These are phyloP conservation scores for Lipophrys pholis DNA, from an alignment of 2,113 vertebrate species.

Conservation along the genomic window DNA sequence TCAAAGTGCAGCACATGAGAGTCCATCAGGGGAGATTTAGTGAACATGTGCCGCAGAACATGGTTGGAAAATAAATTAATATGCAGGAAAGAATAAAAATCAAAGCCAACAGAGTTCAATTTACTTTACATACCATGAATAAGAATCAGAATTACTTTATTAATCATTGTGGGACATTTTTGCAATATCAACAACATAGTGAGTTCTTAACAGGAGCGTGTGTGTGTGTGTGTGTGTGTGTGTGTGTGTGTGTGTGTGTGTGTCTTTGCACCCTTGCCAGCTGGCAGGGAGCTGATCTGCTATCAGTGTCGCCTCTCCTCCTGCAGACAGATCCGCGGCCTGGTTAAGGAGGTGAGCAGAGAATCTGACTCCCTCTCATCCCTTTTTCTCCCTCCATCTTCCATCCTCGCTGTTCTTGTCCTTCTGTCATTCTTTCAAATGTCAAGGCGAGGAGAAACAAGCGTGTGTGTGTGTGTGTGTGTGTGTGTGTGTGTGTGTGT, in stretches of 20 bases:
- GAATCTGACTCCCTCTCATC: constrained; percentile 42
- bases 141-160: no score
- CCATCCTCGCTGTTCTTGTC: background rate
- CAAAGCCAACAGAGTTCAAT: no score
- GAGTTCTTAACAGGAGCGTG: background rate
- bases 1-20: no score
- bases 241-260: constrained; percentile 15
- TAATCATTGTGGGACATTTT: no score
- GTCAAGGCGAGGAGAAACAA: constrained; percentile 32
- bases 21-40: no score
- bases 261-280: constrained; percentile 34
- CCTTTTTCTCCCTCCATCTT: constrained; percentile 6
- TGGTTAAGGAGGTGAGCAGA: constrained; percentile 49
- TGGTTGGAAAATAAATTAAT: no score
- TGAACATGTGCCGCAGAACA: no score
- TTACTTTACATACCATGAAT: no score
- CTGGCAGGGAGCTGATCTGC: constrained; percentile 60
- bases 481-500: no score
- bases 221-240: constrained; percentile 22
- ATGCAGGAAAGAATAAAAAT: no score
- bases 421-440: constrained; percentile 46
- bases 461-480: background rate
- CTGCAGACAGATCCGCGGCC: constrained; percentile 59
- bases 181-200: no score
- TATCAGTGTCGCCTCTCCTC: constrained; percentile 56